Percentiles rank a stretch among this genome's conserved stretches.
phyloP scores from a whole-genome alignment of 2,888 invertebrate genomes.

The Leuctra nigra region DNA sequence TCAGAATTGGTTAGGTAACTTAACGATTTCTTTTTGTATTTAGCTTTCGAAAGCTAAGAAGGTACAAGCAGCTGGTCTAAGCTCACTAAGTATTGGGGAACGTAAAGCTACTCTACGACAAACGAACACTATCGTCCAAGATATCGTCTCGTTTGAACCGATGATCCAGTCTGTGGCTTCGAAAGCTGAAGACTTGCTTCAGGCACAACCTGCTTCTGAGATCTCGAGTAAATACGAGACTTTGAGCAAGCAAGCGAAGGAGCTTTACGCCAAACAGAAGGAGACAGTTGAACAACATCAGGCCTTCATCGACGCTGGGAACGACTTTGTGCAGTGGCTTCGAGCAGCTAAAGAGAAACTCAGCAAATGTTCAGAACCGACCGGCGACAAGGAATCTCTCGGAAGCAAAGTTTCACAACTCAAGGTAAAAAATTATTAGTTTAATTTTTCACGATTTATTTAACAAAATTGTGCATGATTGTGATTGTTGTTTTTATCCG shows the following conservation, averaged over 20 bases:
- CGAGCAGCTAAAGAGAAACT: constrained; percentile 83
- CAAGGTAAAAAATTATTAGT: too few species aligned
- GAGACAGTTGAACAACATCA: constrained; percentile 87
- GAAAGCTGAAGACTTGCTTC: constrained; percentile 87
- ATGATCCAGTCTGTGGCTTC: constrained; percentile 94
- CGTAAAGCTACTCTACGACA: constrained; percentile 82
- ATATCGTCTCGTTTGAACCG: constrained; percentile 93
- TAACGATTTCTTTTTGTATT: neutral
- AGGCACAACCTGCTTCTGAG: constrained; percentile 85
- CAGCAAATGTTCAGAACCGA: constrained; percentile 87
- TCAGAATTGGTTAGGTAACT: neutral
- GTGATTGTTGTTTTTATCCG: too few species aligned
- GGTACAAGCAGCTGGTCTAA: constrained; percentile 60
- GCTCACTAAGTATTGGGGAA: constrained; percentile 74
- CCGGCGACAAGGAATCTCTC: constrained; percentile 83
- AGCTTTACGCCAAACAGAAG: constrained; percentile 80
- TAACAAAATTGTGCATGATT: too few species aligned
- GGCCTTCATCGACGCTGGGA: constrained; percentile 84
- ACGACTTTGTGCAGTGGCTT: constrained; percentile 90
- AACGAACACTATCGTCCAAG: constrained; percentile 92
- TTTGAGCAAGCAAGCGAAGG: constrained; percentile 83
- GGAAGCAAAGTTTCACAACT: constrained; percentile 80
- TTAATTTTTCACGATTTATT: too few species aligned
- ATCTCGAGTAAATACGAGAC: constrained; percentile 87
- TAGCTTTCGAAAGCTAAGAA: constrained; percentile 64